These are phyloP conservation scores for Plusia festucae DNA, from an alignment of 2,888 invertebrate genomes.

Conservation along the genomic window DNA sequence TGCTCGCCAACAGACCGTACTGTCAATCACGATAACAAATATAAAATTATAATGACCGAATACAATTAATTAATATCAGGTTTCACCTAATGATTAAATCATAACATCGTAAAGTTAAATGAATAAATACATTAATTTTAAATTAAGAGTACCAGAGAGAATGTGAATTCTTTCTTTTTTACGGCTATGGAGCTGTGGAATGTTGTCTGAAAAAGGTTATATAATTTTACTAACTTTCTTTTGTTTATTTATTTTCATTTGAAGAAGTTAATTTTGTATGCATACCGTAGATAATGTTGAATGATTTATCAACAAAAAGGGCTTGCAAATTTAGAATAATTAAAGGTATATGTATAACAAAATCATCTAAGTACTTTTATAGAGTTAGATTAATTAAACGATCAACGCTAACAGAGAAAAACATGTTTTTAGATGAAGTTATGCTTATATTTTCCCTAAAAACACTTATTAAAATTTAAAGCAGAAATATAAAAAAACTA, in stretches of 20 bases:
- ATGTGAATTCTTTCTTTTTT: slow-evolving; percentile 35
- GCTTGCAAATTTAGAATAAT: too few relatives aligned
- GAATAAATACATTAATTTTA: slow-evolving; percentile 29
- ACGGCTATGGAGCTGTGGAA: slow-evolving; percentile 8
- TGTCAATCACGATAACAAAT: slow-evolving; percentile 44
- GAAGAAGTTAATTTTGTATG: too few relatives aligned
- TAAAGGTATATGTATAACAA: too few relatives aligned
- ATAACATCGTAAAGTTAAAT: slow-evolving; percentile 24
- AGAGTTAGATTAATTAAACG: too few relatives aligned
- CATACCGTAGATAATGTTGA: too few relatives aligned
- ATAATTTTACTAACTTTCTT: slow-evolving; percentile 42
- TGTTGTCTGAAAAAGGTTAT: slow-evolving; percentile 25
- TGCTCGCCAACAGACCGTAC: slow-evolving; percentile 52
- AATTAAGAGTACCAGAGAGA: slow-evolving; percentile 14
- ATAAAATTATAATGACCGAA: slow-evolving; percentile 40
- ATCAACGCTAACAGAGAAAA: too few relatives aligned
- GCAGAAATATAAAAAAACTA: slow-evolving; percentile 18
- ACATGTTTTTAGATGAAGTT: background rate
- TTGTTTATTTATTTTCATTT: background rate
- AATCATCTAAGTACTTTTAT: too few relatives aligned
- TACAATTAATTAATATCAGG: slow-evolving; percentile 50
- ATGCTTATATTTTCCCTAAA: background rate
- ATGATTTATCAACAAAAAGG: too few relatives aligned
- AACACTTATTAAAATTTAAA: slow-evolving; percentile 12
- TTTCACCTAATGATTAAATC: slow-evolving; percentile 58